Evolutionary conservation across 2,888 invertebrate species (phyloP), one percentile per base, ranked within the genome.

Genomic region (Latrodectus hesperus): DNA sequence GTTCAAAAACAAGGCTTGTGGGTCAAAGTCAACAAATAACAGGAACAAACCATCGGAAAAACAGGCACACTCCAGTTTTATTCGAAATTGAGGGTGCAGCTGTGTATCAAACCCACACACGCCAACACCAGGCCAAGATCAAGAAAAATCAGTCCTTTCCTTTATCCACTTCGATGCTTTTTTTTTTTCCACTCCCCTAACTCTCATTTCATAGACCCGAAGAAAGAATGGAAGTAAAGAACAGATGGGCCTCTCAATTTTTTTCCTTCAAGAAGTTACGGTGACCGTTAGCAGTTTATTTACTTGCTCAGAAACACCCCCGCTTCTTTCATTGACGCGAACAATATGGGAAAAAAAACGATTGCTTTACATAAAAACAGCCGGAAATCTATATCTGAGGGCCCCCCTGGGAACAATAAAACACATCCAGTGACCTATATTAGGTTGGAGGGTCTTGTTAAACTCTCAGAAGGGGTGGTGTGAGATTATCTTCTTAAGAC

Each of bases 391-490:
- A 38, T 38, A 38, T 38, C 38, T 38, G 6, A 38, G 38, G 4
- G 38, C 2, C 38, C 38, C 38, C 38, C 38, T 38, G 38, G 4
- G 38, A 38, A 38, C 38, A 38, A 38, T 38, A 4, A 38, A 38
- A 38, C 72, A 72, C 71, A 86, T 76, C 76, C 49, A 81, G 76
- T 86, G 86, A 86, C 86, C 86, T 86, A 86, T 76, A 76, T 86
- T 76, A 65, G 74, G 71, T 80, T 80, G 75, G 85, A n/a, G 38
- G 65, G 79, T 60, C 38, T 72, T 10, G 14, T 17, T 17, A 71
- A 22, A 26, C 38, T 49, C 38, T 49, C 38, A 17, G 64, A 38
- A 60, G 79, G 64, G 64, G 67, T 11, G 75, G n/a, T 73, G 51
- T 16, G 74, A 75, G 22, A 55, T 68, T 17, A 14, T 22, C 68